Evolutionary conservation across 2,113 vertebrate genomes (phyloP).

Genomic region (Penelope pileata): DNA sequence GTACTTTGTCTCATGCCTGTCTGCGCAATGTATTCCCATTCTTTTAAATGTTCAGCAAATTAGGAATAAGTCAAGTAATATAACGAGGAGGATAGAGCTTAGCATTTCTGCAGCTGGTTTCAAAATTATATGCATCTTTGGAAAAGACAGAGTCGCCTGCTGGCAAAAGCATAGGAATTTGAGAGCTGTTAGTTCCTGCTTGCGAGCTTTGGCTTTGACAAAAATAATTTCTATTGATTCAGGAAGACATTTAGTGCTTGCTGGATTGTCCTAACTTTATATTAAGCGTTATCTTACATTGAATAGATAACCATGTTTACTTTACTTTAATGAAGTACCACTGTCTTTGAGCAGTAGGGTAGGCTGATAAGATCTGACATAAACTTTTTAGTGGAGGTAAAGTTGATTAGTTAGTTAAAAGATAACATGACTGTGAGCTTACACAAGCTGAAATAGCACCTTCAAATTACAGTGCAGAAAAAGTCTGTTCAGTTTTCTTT

Average conservation of each 20-base stretch:
- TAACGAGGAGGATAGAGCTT: conserved; percentile 5
- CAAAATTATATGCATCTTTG: conserved; percentile 33
- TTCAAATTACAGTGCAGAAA: neutral
- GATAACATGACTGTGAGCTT: neutral
- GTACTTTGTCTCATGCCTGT: conserved; percentile 10
- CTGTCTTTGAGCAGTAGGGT: neutral
- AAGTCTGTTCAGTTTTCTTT: neutral
- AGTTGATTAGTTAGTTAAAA: neutral
- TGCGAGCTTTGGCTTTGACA: conserved; percentile 30
- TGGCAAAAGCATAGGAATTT: neutral
- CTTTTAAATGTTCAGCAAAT: conserved; percentile 49
- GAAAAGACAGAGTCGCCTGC: conserved; percentile 31
- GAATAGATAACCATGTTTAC: neutral
- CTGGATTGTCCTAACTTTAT: neutral
- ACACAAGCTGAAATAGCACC: neutral
- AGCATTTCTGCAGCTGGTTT: conserved; percentile 44
- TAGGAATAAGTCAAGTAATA: conserved; percentile 50
- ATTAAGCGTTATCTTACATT: neutral
- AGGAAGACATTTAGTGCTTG: neutral
- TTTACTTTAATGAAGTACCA: neutral
- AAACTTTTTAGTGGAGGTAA: neutral
- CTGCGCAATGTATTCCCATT: conserved; percentile 42
- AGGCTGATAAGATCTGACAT: neutral
- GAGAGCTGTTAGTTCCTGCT: conserved; percentile 23
- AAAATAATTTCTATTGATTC: neutral